Evolutionary conservation across 1,140 invertebrate genomes (phyloP).

Genomic region (Papilio aristodemus): DNA sequence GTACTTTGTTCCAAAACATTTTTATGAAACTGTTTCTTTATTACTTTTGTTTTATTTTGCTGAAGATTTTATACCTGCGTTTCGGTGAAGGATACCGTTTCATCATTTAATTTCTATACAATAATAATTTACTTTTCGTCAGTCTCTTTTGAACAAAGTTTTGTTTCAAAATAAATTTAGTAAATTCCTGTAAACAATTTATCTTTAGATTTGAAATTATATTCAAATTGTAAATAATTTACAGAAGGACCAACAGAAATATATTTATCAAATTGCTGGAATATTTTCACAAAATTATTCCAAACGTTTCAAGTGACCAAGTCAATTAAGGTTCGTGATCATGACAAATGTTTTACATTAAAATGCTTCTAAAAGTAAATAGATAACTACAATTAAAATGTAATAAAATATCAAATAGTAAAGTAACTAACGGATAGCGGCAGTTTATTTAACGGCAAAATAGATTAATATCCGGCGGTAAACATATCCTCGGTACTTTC

Average conservation of each 20-base stretch:
- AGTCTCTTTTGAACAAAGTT: too few species aligned
- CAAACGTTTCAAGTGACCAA: not conserved
- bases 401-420: not conserved
- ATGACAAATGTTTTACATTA: constrained; percentile 16
- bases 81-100: too few species aligned
- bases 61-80: too few species aligned
- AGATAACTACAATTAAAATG: not conserved
- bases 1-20: too few species aligned
- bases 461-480: constrained; percentile 28
- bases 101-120: too few species aligned
- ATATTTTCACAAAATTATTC: constrained; percentile 8
- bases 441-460: constrained; percentile 15
- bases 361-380: not conserved
- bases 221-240: not conserved
- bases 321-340: constrained; percentile 2
- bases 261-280: not conserved
- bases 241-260: not conserved
- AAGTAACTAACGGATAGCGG: not conserved
- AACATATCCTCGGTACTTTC: constrained; percentile 9
- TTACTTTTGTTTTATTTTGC: too few species aligned
- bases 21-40: too few species aligned
- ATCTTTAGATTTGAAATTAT: not conserved
- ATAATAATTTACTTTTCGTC: too few species aligned
- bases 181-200: not conserved
- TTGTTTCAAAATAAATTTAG: not conserved